Evolutionary conservation across 1,140 invertebrate genomes (phyloP), one percentile per base, ranked within the genome.

Genomic region (Drosophila neocordata): DNA sequence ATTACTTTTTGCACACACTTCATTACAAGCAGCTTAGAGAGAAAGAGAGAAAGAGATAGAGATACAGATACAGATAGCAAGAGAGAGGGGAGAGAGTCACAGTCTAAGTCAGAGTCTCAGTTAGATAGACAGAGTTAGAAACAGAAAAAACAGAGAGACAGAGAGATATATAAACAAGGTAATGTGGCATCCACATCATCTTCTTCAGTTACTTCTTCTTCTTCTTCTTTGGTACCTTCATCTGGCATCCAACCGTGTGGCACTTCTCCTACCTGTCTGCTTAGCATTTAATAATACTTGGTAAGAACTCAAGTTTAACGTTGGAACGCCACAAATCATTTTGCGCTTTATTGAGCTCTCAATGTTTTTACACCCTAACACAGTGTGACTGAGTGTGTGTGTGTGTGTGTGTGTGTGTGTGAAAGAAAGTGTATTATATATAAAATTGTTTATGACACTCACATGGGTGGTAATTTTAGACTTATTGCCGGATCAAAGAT

Each of bases 1-100:
- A 83, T 83, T 83, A 83, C 80, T 83, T 83, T 83, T 75, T 79
- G 68, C 68, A 64, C 65, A 79, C 77, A 85, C 81, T 81, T 77
- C 74, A 85, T 78, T 85, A 85, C 77, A 84, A 77, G 69, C 77
- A 68, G 73, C 81, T 74, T 80, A 80, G 53, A 69, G n/a, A n/a
- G n/a, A n/a, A n/a, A n/a, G n/a, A n/a, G n/a, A n/a, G n/a, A n/a
- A n/a, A n/a, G n/a, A n/a, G n/a, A n/a, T n/a, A n/a, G n/a, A n/a
- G n/a, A n/a, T n/a, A n/a, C n/a, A n/a, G n/a, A n/a, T n/a, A n/a
- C n/a, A n/a, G n/a, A n/a, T n/a, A n/a, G n/a, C n/a, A n/a, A n/a
- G n/a, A n/a, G n/a, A n/a, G n/a, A n/a, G n/a, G n/a, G n/a, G n/a
- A n/a, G n/a, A n/a, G 63, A 18, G 41, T 48, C 41, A 62, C 52